Evolutionary conservation across 2,113 vertebrate genomes (phyloP), one percentile per base, ranked within the genome.

Genomic region (Capreolus pygargus): DNA sequence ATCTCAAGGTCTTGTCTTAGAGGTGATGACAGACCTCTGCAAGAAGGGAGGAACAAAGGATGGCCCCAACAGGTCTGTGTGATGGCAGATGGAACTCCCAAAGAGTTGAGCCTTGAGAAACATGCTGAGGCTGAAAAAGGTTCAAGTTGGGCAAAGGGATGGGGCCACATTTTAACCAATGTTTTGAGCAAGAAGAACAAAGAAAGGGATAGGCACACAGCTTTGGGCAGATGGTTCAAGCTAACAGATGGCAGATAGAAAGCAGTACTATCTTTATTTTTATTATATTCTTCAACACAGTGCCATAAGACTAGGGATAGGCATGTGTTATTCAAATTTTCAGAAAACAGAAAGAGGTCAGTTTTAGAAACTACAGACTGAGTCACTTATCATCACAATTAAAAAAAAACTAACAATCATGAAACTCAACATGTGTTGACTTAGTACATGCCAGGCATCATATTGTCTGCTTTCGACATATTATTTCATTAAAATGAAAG

Each of bases 301-400:
- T 55, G 36, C 85, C 93, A 2, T 27, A 90, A 90, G 82, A 54
- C n/a, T 14, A 30, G 67, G 60, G 83, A 79, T 57, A 85, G 81
- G 33, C 87, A 39, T 12, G 27, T 33, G 43, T 12, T 61, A 23
- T 50, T 96, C 96, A 92, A 74, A 92, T 94, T 82, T 82, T 70
- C 88, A 92, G 91, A 96, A 57, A 90, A 79, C 89, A 86, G 60
- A 82, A 88, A 92, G 70, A 82, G 83, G 60, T 79, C 86, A 96
- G 1, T 76, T 95, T 93, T 78, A 91, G 54, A 97, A 82, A 64
- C 21, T 39, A 60, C 52, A 67, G 47, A 76, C 15, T 90, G 61
- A 91, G 57, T 25, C 84, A 82, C 36, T 98, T 76, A 64, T 39
- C 30, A 60, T 57, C 45, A 47, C 16, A 30, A n/a, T 17, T 17